phyloP scores from a whole-genome alignment of 2,888 invertebrate species.

The Phania funesta region DNA sequence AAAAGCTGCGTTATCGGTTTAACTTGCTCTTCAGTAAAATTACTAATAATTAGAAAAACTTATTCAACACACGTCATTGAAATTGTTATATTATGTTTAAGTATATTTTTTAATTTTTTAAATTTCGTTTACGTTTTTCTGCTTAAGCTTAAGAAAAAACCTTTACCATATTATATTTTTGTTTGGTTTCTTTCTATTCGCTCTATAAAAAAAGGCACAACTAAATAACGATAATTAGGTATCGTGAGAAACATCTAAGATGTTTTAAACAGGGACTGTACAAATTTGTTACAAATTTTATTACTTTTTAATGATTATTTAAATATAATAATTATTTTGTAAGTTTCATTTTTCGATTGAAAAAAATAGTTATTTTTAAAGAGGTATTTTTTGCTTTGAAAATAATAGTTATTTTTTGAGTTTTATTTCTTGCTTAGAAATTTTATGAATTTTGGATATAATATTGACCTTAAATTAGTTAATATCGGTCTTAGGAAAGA shows the following conservation, averaged over 20 bases:
- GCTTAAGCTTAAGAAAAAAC: slow-evolving; percentile 34
- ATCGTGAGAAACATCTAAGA: slow-evolving; percentile 31
- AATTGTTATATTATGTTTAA: slow-evolving; percentile 51
- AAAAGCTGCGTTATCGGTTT: neutral
- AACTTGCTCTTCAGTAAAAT: slow-evolving; percentile 61
- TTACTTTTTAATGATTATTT: neutral
- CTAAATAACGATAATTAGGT: neutral
- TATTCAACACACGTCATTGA: slow-evolving; percentile 34
- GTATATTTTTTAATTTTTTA: slow-evolving; percentile 27
- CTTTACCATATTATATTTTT: slow-evolving; percentile 6
- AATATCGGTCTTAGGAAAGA: too few relatives aligned
- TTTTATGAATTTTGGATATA: too few relatives aligned
- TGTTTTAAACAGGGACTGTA: slow-evolving; percentile 15
- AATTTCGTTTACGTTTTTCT: slow-evolving; percentile 40
- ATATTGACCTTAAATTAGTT: too few relatives aligned
- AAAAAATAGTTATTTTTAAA: too few relatives aligned
- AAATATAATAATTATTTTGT: too few relatives aligned
- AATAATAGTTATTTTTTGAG: too few relatives aligned
- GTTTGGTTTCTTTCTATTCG: slow-evolving; percentile 20
- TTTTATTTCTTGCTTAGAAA: too few relatives aligned
- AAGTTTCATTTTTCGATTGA: too few relatives aligned
- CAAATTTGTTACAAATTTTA: neutral
- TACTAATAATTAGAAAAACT: slow-evolving; percentile 36
- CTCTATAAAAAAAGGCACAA: slow-evolving; percentile 21
- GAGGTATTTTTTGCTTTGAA: too few relatives aligned